These are phyloP conservation scores for Nowickia ferox DNA, from an alignment of 2,888 invertebrate genomes.

Conservation along the genomic window DNA sequence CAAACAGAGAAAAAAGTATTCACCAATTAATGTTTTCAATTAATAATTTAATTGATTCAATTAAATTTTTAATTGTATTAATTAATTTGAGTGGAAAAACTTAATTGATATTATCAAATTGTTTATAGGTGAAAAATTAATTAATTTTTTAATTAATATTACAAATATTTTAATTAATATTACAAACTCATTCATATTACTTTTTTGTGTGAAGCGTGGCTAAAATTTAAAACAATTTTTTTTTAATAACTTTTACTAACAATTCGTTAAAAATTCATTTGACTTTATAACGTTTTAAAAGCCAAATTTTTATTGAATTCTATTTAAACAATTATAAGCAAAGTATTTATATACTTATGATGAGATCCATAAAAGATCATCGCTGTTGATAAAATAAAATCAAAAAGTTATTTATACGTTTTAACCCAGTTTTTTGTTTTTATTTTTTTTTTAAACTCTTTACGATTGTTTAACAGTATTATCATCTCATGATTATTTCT, in stretches of 20 bases:
- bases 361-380: slow-evolving; percentile 13
- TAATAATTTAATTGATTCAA: too few relatives aligned
- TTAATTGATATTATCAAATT: too few relatives aligned
- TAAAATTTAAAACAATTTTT: neutral
- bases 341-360: slow-evolving; percentile 2
- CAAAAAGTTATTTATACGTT: slow-evolving; percentile 38
- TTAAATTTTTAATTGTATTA: too few relatives aligned
- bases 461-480: slow-evolving; percentile 39
- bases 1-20: too few relatives aligned
- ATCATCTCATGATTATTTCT: neutral
- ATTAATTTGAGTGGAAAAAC: too few relatives aligned
- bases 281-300: neutral
- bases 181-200: too few relatives aligned
- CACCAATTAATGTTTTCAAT: too few relatives aligned
- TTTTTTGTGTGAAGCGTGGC: too few relatives aligned
- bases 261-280: neutral
- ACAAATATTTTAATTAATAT: too few relatives aligned
- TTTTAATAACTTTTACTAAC: neutral
- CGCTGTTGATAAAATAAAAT: slow-evolving; percentile 35
- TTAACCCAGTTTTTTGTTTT: neutral
- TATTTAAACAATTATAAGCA: neutral
- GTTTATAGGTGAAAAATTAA: too few relatives aligned
- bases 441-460: neutral
- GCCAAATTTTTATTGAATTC: neutral
- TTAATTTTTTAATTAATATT: too few relatives aligned